phyloP scores from a whole-genome alignment of 2,888 invertebrate genomes.

The Pachliopta kotzebuea region DNA sequence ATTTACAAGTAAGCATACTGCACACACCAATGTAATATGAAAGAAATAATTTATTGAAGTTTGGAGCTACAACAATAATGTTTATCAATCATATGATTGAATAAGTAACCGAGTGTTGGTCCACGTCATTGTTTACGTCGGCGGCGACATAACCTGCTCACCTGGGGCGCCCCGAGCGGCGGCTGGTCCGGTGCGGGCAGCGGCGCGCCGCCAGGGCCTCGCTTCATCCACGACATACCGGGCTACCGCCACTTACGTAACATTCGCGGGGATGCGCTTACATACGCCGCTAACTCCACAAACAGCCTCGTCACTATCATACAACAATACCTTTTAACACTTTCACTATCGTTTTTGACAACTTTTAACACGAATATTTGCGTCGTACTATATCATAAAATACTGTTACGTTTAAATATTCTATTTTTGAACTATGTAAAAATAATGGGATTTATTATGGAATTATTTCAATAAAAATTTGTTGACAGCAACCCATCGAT shows the following conservation, averaged over 20 bases:
- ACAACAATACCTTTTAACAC: slow-evolving; percentile 55
- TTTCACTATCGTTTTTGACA: slow-evolving; percentile 57
- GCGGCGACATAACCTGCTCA: slow-evolving; percentile 58
- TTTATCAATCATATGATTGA: slow-evolving; percentile 47
- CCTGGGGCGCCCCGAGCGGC: slow-evolving; percentile 61
- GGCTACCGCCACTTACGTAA: slow-evolving; percentile 70
- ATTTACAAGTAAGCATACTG: not conserved
- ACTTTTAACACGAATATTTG: slow-evolving; percentile 31
- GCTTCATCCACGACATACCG: slow-evolving; percentile 77
- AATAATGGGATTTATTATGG: slow-evolving; percentile 44
- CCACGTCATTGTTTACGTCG: slow-evolving; percentile 75
- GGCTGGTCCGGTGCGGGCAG: slow-evolving; percentile 53
- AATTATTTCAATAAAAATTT: slow-evolving; percentile 58
- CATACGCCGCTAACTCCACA: slow-evolving; percentile 62
- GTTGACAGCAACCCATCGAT: slow-evolving; percentile 77
- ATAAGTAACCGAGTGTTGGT: slow-evolving; percentile 38
- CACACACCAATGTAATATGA: not conserved
- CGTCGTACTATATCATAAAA: not conserved
- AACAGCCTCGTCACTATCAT: slow-evolving; percentile 67
- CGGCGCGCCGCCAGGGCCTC: slow-evolving; percentile 53
- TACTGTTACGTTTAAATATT: not conserved
- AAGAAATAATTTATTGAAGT: slow-evolving; percentile 9
- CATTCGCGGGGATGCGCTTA: slow-evolving; percentile 58
- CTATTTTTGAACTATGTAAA: slow-evolving; percentile 1
- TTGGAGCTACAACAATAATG: slow-evolving; percentile 27